phyloP scores from a whole-genome alignment of 2,888 invertebrate genomes.

The Eurytoma adleriae region DNA sequence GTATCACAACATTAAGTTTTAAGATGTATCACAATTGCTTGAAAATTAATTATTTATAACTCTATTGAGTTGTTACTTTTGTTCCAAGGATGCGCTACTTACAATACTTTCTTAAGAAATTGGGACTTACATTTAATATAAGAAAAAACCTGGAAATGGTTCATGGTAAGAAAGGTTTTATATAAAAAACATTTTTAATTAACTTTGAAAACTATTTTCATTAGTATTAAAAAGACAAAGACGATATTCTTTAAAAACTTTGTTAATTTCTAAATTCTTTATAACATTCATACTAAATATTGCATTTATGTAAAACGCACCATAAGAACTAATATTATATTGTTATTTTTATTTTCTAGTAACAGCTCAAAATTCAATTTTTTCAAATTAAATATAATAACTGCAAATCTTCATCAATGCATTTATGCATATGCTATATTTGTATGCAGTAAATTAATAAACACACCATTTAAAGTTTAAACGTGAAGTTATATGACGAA shows the following conservation, averaged over 20 bases:
- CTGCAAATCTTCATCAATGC: too few relatives aligned
- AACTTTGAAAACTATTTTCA: too few relatives aligned
- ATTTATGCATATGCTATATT: too few relatives aligned
- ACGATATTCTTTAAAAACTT: background rate
- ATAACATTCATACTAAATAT: background rate
- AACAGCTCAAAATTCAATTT: constrained; percentile 33
- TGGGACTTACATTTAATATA: constrained; percentile 18
- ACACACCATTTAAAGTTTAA: too few relatives aligned
- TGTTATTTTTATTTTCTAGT: background rate
- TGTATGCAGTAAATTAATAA: too few relatives aligned
- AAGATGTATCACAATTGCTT: too few relatives aligned
- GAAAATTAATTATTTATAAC: constrained; percentile 1
- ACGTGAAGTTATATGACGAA: too few relatives aligned
- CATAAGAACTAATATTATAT: constrained; percentile 34
- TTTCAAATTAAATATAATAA: background rate
- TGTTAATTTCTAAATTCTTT: background rate
- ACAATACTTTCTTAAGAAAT: constrained; percentile 37
- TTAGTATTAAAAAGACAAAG: too few relatives aligned
- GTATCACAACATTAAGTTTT: too few relatives aligned
- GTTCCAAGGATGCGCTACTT: constrained; percentile 34
- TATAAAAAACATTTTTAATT: too few relatives aligned
- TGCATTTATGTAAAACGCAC: constrained; percentile 37
- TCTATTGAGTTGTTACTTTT: constrained; percentile 40
- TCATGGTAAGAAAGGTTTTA: background rate
- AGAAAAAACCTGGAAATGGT: background rate